A percentile compares a stretch with the other conserved stretches of the same genome.
phyloP scores from a whole-genome alignment of 2,113 vertebrate species.

The Chamaetylas fuelleborni region DNA sequence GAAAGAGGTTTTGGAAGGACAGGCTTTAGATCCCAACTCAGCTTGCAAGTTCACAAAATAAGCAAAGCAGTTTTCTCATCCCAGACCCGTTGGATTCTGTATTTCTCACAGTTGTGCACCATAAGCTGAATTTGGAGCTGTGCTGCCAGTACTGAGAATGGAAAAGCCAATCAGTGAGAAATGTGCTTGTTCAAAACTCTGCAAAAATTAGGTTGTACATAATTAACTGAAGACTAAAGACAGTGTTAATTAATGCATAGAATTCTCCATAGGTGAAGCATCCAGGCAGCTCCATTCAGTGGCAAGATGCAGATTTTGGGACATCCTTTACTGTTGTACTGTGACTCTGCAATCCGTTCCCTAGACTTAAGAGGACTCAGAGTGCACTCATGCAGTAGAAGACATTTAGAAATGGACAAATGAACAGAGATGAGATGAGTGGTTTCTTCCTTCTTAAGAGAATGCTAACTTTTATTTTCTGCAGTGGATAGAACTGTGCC shows the following conservation, averaged over 20 bases:
- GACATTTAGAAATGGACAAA: neutral
- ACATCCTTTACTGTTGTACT: neutral
- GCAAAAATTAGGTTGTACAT: neutral
- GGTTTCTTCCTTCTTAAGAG: neutral
- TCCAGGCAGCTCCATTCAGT: neutral
- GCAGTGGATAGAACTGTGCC: neutral
- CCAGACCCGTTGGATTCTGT: neutral
- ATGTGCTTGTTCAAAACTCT: neutral
- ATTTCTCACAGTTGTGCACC: neutral
- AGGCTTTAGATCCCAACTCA: neutral
- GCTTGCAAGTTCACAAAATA: neutral
- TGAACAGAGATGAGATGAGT: neutral
- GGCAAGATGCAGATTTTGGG: neutral
- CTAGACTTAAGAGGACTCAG: neutral
- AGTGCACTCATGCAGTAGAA: neutral
- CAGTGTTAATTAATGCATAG: conserved; percentile 2
- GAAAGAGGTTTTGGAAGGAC: neutral
- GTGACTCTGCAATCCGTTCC: neutral
- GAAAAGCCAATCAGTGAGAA: neutral
- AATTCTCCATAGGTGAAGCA: conserved; percentile 16
- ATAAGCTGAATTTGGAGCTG: neutral
- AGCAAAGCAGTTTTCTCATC: neutral
- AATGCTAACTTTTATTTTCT: neutral
- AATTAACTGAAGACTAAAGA: conserved; percentile 19
- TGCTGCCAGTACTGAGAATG: neutral